Evolutionary conservation across 2,888 invertebrate species (phyloP), one percentile per base, ranked within the genome.

Genomic region (Strigamia transsilvanica): DNA sequence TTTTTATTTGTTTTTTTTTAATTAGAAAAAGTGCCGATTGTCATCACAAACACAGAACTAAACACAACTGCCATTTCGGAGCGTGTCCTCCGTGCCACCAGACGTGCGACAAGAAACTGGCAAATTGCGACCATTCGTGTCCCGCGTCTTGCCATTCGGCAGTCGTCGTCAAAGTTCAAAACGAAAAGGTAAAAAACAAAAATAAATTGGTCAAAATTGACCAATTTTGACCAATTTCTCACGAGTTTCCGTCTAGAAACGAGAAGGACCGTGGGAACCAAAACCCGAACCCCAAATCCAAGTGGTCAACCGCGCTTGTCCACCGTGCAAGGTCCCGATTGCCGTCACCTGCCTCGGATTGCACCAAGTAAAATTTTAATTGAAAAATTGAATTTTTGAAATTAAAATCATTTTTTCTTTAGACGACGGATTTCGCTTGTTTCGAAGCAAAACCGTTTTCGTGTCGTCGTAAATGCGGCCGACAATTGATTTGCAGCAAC

Each of bases 31-130:
- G 94, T 46, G 92, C 95, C 4, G 93, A 93, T 87, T 98, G 98
- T 88, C 94, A 96, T 85, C 98, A 98, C 87, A 87, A 90, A 5
- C 89, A 90, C 83, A 91, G 93, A 83, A 92, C 93, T 84, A 90
- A 90, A 18, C 96, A 96, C 87, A 90, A 89, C 80, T 97, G 96
- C 86, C 96, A 97, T 87, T 93, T 93, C 85, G 94, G 93, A 0
- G 91, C 92, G 42, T 97, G 96, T 87, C 94, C 96, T 0, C 92
- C 93, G 0, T 98, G 98, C 87, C 90, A 89, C 83, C 93, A 94
- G 85, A 89, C 91, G 56, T 98, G 98, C 87, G 90, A 90, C 12
- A 91, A 93, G 86, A 85, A 82, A 66, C 87, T 87, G 85, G 88
- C 89, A 38, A 88, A 87, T 77, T 94, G 95, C 87, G 88, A 88